Conservation (phyloP, 2,797 vertebrate genomes). For the Scyliorhinus canicula region DNA sequence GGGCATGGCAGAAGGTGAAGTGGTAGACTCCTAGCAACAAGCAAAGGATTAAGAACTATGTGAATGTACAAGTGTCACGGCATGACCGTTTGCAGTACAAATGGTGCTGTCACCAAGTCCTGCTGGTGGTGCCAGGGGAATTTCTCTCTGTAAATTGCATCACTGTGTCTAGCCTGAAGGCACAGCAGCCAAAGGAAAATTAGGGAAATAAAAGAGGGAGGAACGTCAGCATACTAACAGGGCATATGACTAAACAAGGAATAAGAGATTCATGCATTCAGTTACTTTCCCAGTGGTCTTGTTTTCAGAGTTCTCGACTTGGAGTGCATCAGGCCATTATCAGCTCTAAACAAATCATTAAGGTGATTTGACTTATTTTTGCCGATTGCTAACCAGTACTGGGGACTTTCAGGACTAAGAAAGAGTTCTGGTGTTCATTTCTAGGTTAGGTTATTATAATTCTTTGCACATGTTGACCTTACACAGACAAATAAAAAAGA, state of each 20-base stretch:
- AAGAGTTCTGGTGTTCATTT: neutral
- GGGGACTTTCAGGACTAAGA: neutral
- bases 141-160: slow-evolving; percentile 67
- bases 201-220: slow-evolving; percentile 41
- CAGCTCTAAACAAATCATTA: neutral
- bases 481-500: neutral
- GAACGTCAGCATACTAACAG: neutral
- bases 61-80: slow-evolving; percentile 62
- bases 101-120: slow-evolving; percentile 68
- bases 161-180: slow-evolving; percentile 62
- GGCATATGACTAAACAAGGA: neutral
- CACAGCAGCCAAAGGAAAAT: slow-evolving; percentile 60
- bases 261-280: neutral
- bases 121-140: slow-evolving; percentile 59
- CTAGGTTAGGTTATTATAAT: neutral
- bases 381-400: neutral
- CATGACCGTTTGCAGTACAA: slow-evolving; percentile 63
- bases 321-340: neutral
- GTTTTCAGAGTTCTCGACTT: neutral
- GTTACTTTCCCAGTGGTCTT: neutral
- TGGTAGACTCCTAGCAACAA: slow-evolving; percentile 50
- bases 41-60: slow-evolving; percentile 54
- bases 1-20: slow-evolving; percentile 62
- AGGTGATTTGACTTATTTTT: neutral
- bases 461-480: neutral